These are phyloP conservation scores for Enteromius unitaeniatus DNA, from an alignment of 2,797 vertebrate species.

Conservation along the genomic window DNA sequence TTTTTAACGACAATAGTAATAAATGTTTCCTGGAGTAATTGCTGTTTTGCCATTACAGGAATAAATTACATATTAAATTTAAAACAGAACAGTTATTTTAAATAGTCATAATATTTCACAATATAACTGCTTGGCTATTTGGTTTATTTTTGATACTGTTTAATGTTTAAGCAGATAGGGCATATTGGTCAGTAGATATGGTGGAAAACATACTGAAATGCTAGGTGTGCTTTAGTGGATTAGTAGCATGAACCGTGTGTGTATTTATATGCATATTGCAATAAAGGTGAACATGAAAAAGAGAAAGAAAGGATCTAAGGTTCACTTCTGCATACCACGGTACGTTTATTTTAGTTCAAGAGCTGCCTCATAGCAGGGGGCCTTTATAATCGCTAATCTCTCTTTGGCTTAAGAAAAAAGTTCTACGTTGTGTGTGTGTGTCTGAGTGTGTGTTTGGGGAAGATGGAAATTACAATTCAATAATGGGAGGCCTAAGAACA, in stretches of 20 bases:
- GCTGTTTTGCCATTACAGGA: neutral
- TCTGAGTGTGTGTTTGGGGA: slow-evolving; percentile 50
- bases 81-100: neutral
- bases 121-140: neutral
- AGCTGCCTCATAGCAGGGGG: slow-evolving; percentile 56
- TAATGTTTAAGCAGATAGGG: neutral
- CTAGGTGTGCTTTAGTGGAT: neutral
- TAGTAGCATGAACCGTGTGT: neutral
- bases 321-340: slow-evolving; percentile 3
- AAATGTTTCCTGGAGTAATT: no score
- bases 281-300: neutral
- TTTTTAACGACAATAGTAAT: no score
- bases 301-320: neutral
- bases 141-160: neutral
- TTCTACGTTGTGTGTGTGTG: slow-evolving; percentile 40
- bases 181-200: neutral
- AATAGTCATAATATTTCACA: neutral
- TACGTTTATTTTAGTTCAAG: slow-evolving; percentile 60
- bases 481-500: slow-evolving; percentile 45
- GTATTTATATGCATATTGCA: neutral
- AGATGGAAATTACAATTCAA: slow-evolving; percentile 28
- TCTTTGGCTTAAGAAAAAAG: slow-evolving; percentile 54
- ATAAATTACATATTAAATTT: neutral
- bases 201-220: neutral
- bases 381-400: slow-evolving; percentile 63